Base-by-base conservation (phyloP, 2,113 vertebrate genomes). In the Arvicanthis niloticus region DNA sequence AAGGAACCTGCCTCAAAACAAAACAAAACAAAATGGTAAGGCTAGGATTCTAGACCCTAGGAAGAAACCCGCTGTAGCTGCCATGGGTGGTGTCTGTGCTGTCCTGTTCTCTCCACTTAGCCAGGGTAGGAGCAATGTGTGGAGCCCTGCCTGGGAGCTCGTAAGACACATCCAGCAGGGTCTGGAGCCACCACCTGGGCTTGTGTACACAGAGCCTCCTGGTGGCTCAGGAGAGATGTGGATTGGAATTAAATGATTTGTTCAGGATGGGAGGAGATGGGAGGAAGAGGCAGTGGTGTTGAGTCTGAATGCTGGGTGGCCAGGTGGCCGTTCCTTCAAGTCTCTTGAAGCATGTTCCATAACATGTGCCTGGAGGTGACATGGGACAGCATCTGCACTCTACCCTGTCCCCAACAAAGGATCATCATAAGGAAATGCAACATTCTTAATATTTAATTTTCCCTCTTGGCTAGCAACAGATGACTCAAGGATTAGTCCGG, bases 381-480 rank as follows among this genome's bases (percentile, higher is more conserved):
- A 8, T 1, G 40, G 80, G 89, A 53, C 92, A 37, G 68, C 31
- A 3, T 37, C 90, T 67, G 56, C 42, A 77, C 72, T 77, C 72
- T 97, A 97, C 96, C 94, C 97, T 96, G 92, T 92, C 97, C 88
- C 97, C 95, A 93, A 89, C 94, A 86, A 97, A 84, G 96, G 95
- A 62, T 94, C 90, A n/a, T 97, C 98, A 94, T 78, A 56, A 97
- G 97, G 97, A 98, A 98, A 97, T 95, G 78, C 82, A 94, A 96
- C 93, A 86, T 97, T 97, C 98, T 98, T 98, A 97, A 97, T 98
- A 97, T 97, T 98, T 98, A 97, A 98, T 98, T 98, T 98, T 98
- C 98, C 97, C 93, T 96, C 97, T 96, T 96, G 96, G 97, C 97
- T 96, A 98, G 97, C 98, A 98, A 98, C 97, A 98, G 98, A 97